Evolutionary conservation across 2,888 invertebrate species (phyloP), one percentile per base, ranked within the genome.

Genomic region (Meiosimyza decipiens): DNA sequence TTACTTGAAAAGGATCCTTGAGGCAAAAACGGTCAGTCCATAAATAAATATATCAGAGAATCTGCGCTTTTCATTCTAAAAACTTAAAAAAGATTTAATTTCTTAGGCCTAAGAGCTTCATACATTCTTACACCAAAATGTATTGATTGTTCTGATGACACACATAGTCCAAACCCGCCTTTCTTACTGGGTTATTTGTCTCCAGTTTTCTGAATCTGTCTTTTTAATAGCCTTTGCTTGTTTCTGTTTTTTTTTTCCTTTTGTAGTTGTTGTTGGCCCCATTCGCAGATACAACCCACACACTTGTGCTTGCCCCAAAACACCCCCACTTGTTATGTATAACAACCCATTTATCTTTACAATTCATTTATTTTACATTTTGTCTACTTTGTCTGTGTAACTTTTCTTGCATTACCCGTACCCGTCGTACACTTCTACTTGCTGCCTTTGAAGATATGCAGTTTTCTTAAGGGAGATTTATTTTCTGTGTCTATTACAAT

Each of bases 341-440:
- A 22, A 47, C 15, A 13, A 47, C 47, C 60, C 33, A 11, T 40
- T 7, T 13, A 47, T 67, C 49, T 67, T 67, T 67, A 13, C 67
- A 55, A 51, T 51, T 67, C 57, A 67, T 67, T 67, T 67, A 55
- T 67, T 57, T 67, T 18, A 55, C 22, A 28, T 67, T 40, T 67
- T 28, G n/a, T 65, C 51, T 65, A 54, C 18, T 16, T 1, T 54
- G n/a, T 40, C 6, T 40, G 40, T 40, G 9, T 40, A 1, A 1
- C 40, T 9, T 40, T 40, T 40, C 40, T 40, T 9, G 40, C 40
- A 40, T 2, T 40, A 3, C 2, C 22, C 22, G n/a, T n/a, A n/a
- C 49, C 47, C 18, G 47, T 16, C 50, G 18, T 16, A 49, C 49
- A n/a, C 28, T 18, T 13, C 18, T 16, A 15, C 9, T 22, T 33